These are phyloP conservation scores for Sorex maritimensis DNA, from an alignment of 2,797 vertebrate genomes.

Conservation along the genomic window DNA sequence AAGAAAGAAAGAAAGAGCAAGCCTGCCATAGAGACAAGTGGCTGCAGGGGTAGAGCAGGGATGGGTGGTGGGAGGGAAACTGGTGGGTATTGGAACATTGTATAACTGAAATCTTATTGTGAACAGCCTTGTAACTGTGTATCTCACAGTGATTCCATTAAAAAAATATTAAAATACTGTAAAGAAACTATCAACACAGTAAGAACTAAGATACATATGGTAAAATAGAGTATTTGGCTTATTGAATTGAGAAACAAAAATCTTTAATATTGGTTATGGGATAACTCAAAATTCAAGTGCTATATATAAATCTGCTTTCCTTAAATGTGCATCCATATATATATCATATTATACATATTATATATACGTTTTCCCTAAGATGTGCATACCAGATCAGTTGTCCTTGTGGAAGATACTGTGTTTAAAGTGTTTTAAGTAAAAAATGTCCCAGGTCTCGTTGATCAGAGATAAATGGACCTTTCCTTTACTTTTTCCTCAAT, in stretches of 20 bases:
- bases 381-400: slow-evolving; percentile 33
- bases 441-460: slow-evolving; percentile 4
- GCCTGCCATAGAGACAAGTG: no score
- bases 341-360: no score
- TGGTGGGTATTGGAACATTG: no score
- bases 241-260: slow-evolving; percentile 68
- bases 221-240: slow-evolving; percentile 63
- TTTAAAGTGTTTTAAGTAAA: neutral
- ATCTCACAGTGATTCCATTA: slow-evolving; percentile 10
- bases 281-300: slow-evolving; percentile 14
- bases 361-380: neutral
- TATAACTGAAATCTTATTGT: no score
- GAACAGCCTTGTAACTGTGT: no score
- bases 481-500: slow-evolving; percentile 35
- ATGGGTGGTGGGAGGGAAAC: no score
- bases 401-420: neutral
- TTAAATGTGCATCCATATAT: neutral
- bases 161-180: slow-evolving; percentile 57
- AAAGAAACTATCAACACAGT: slow-evolving; percentile 41
- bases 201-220: slow-evolving; percentile 55
- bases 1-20: no score
- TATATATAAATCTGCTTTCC: neutral
- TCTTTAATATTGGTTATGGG: slow-evolving; percentile 34
- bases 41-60: no score
- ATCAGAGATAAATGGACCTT: slow-evolving; percentile 22